Conservation (phyloP, 2,888 invertebrate species). For the Gisinianus flammeolus region DNA sequence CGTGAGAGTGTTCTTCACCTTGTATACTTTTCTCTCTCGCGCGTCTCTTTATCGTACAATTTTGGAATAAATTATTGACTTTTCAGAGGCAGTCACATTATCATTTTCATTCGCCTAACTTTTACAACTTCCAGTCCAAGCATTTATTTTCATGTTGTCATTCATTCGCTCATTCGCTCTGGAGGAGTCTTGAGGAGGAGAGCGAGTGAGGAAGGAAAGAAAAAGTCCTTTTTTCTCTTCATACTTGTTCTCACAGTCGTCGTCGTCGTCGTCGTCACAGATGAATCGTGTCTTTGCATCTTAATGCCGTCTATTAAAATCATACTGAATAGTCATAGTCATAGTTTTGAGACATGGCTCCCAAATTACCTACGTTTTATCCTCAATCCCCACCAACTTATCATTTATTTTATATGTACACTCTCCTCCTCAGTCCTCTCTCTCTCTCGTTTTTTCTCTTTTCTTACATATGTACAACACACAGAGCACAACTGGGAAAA, state of each 20-base stretch:
- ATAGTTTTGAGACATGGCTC: neutral
- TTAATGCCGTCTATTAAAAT: constrained; percentile 31
- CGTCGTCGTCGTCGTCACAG: neutral
- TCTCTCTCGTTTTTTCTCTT: too few relatives aligned
- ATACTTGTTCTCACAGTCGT: neutral
- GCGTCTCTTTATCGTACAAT: constrained; percentile 3
- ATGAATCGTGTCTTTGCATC: constrained; percentile 21
- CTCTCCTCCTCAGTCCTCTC: too few relatives aligned
- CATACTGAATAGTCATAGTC: neutral
- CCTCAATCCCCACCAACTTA: neutral
- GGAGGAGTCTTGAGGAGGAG: neutral
- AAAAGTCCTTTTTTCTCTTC: neutral
- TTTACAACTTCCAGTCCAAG: constrained; percentile 15
- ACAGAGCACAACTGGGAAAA: too few relatives aligned
- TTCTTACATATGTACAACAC: neutral
- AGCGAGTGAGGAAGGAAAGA: neutral
- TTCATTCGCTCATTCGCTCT: constrained; percentile 7
- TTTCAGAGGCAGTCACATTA: constrained; percentile 12
- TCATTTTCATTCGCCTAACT: constrained; percentile 34
- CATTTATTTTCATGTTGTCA: constrained; percentile 34
- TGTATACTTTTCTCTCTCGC: constrained; percentile 10
- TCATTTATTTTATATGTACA: too few relatives aligned
- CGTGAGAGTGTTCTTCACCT: neutral
- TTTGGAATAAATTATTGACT: constrained; percentile 39
- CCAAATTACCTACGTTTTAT: neutral